Evolutionary conservation across 2,797 vertebrate genomes (phyloP).

Genomic region (Labroides dimidiatus): DNA sequence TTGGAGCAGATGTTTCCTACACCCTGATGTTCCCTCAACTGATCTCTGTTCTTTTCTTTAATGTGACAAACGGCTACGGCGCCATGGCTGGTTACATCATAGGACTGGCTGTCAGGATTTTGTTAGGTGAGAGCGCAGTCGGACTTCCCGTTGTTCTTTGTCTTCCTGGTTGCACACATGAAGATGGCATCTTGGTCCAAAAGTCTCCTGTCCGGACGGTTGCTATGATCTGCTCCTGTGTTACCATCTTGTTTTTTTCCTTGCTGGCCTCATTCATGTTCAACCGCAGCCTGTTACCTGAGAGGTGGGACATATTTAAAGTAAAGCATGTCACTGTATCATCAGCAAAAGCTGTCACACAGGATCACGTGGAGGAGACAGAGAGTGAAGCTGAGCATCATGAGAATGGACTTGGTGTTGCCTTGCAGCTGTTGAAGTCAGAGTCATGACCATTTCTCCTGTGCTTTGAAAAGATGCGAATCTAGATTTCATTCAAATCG

Average conservation of each 20-base stretch:
- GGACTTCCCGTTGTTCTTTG: slow-evolving; percentile 71
- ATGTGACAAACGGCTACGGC: slow-evolving; percentile 77
- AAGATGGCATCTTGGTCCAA: slow-evolving; percentile 69
- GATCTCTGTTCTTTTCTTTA: slow-evolving; percentile 78
- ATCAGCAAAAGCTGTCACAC: neutral
- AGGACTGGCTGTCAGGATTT: slow-evolving; percentile 46
- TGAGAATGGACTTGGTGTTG: slow-evolving; percentile 2
- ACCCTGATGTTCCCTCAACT: slow-evolving; percentile 84
- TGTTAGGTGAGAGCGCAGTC: slow-evolving; percentile 62
- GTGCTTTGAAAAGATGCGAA: neutral
- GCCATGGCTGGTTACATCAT: slow-evolving; percentile 41
- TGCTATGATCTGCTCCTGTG: slow-evolving; percentile 74
- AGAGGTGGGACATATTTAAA: slow-evolving; percentile 62
- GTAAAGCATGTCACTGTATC: slow-evolving; percentile 28
- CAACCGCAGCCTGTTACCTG: slow-evolving; percentile 45
- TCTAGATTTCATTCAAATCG: neutral
- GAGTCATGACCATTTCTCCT: neutral
- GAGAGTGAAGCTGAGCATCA: slow-evolving; percentile 21
- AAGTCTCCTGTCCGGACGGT: slow-evolving; percentile 81
- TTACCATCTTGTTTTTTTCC: slow-evolving; percentile 48
- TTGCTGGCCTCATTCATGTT: slow-evolving; percentile 43
- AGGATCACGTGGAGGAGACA: slow-evolving; percentile 9
- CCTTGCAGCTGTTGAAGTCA: slow-evolving; percentile 30
- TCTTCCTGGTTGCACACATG: slow-evolving; percentile 74
- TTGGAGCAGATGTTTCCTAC: slow-evolving; percentile 81